Evolutionary conservation across 2,797 vertebrate species (phyloP).

Genomic region (Diplodus puntazzo): DNA sequence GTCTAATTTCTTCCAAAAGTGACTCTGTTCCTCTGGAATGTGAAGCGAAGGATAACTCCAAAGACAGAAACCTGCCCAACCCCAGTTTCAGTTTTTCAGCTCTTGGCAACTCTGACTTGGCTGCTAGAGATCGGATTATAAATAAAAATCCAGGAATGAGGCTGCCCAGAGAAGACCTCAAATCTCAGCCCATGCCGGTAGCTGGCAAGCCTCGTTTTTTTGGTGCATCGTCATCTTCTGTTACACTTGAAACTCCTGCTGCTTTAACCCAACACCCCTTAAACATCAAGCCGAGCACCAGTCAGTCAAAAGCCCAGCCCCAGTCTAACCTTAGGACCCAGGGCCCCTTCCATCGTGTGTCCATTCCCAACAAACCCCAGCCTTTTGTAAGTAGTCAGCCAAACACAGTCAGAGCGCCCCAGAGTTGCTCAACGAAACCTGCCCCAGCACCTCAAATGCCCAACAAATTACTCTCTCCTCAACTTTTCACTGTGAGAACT

Average conservation of each 20-base stretch:
- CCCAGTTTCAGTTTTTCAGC: constrained; percentile 67
- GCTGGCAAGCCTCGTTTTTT: constrained; percentile 65
- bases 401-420: constrained; percentile 61
- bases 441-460: constrained; percentile 71
- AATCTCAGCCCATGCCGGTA: constrained; percentile 46
- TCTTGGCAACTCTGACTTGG: constrained; percentile 64
- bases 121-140: constrained; percentile 68
- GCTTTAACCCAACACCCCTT: constrained; percentile 56
- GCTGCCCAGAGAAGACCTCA: constrained; percentile 75
- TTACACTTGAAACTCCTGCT: constrained; percentile 67
- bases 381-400: constrained; percentile 69
- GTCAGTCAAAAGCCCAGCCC: constrained; percentile 72
- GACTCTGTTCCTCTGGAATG: constrained; percentile 76
- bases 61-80: constrained; percentile 72
- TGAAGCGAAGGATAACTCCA: constrained; percentile 72
- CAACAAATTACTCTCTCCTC: constrained; percentile 75
- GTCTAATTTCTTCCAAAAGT: constrained; percentile 79
- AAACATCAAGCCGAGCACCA: constrained; percentile 60
- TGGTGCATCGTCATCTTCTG: constrained; percentile 30
- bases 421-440: constrained; percentile 72
- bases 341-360: constrained; percentile 79
- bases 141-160: constrained; percentile 71
- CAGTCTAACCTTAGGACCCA: constrained; percentile 75
- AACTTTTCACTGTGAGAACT: constrained; percentile 75
- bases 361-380: constrained; percentile 76